Percentiles rank a stretch among this genome's conserved stretches.
These are phyloP conservation scores for Callithrix jacchus DNA, from an alignment of 2,113 vertebrate species.

Conservation along the genomic window DNA sequence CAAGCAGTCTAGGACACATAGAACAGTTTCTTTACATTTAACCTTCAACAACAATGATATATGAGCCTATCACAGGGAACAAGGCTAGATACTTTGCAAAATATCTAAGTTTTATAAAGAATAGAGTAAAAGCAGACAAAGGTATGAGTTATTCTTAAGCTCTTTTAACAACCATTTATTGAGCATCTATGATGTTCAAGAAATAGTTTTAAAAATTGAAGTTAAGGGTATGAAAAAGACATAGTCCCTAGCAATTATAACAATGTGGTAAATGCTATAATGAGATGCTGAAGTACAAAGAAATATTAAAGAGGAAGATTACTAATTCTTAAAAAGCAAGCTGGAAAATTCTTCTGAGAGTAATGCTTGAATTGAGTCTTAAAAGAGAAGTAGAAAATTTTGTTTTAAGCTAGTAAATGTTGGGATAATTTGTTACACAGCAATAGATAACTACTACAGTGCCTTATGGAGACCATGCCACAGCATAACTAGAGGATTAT, in stretches of 20 bases:
- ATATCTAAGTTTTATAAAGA: neutral
- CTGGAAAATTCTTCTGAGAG: neutral
- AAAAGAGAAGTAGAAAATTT: neutral
- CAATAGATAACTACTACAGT: neutral
- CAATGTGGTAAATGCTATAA: neutral
- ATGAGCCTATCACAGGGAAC: neutral
- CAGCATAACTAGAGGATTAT: neutral
- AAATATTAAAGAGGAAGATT: neutral
- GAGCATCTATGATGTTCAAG: neutral
- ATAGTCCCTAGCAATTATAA: neutral
- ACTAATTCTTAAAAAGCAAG: neutral
- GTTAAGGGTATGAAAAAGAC: neutral
- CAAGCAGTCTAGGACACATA: neutral
- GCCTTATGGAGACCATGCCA: neutral
- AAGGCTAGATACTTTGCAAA: neutral
- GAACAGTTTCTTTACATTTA: neutral
- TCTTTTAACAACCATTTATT: conserved; percentile 1
- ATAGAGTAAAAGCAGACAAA: conserved; percentile 6
- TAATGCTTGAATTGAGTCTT: neutral
- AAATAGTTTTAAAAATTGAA: neutral
- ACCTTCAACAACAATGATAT: neutral
- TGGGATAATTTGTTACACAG: neutral
- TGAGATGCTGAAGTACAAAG: neutral
- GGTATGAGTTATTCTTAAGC: neutral
- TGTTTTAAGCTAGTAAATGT: neutral